These are phyloP conservation scores for Condylura cristata DNA, from an alignment of 2,113 vertebrate species.

Conservation along the genomic window DNA sequence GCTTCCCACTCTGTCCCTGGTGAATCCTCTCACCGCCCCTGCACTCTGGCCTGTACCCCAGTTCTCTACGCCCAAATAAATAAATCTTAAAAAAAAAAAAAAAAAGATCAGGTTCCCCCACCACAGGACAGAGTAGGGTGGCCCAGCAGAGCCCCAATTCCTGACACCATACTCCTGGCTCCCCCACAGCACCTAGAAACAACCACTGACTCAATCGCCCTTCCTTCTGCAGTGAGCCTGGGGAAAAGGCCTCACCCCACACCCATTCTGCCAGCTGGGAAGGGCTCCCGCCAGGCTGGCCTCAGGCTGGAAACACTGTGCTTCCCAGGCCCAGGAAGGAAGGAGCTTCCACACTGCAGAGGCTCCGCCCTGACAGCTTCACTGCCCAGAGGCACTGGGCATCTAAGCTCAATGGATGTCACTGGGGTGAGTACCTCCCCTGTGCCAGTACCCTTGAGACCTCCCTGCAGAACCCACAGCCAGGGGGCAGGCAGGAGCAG, in stretches of 20 bases:
- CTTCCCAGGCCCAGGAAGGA: not conserved
- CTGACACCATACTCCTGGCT: not conserved
- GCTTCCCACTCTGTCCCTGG: no score
- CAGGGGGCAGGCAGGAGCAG: not conserved
- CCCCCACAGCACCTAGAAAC: not conserved
- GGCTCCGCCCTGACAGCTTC: not conserved
- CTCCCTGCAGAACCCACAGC: not conserved
- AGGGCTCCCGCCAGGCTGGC: not conserved
- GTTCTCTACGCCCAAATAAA: no score
- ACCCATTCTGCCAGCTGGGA: not conserved
- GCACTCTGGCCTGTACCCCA: no score
- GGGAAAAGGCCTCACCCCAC: not conserved
- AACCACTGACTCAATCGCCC: no score
- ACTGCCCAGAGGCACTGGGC: not conserved
- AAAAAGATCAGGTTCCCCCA: no score
- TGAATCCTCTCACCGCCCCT: no score
- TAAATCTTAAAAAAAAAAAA: no score
- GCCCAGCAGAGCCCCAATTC: not conserved
- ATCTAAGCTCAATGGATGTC: not conserved
- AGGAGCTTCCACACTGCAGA: not conserved
- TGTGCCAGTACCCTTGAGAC: not conserved
- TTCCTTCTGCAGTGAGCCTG: accelerated
- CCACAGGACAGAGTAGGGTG: not conserved
- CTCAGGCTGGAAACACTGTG: not conserved
- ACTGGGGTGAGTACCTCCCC: slow-evolving; percentile 48